These are phyloP conservation scores for Schizothorax lantsangensis DNA, from an alignment of 2,797 vertebrate species.

Conservation along the genomic window DNA sequence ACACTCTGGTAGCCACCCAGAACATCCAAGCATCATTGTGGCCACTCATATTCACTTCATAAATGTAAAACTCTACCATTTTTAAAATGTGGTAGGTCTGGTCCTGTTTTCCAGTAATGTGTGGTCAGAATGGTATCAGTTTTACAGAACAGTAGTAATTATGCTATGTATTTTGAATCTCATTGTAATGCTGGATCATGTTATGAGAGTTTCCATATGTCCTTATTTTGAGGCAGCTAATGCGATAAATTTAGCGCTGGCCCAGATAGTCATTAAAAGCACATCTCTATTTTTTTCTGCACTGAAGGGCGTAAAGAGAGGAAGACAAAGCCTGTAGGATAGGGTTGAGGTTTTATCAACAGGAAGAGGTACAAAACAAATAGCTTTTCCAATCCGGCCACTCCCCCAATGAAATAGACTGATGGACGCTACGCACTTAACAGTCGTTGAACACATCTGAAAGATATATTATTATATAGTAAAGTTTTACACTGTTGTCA, in stretches of 20 bases:
- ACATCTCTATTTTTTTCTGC: conserved; percentile 4
- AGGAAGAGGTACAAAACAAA: conserved; percentile 32
- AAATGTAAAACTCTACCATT: neutral
- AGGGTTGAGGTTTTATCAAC: neutral
- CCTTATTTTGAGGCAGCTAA: conserved; percentile 50
- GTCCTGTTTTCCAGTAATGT: neutral
- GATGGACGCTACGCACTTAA: neutral
- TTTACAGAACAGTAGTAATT: neutral
- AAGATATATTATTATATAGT: neutral
- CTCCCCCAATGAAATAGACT: neutral
- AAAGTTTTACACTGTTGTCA: neutral
- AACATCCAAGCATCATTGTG: neutral
- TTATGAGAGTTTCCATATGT: conserved; percentile 29
- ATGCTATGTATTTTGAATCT: neutral
- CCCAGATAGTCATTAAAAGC: conserved; percentile 44
- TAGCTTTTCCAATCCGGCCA: neutral
- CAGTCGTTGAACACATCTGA: neutral
- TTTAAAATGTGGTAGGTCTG: neutral
- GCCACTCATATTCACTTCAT: neutral
- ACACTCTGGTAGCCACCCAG: neutral
- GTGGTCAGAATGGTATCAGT: neutral
- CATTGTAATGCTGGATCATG: neutral
- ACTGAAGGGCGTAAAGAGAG: neutral
- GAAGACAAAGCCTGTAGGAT: conserved; percentile 10
- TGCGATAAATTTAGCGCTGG: conserved; percentile 53